Conservation (phyloP, 2,888 invertebrate genomes). For the Cephus pulcher region DNA sequence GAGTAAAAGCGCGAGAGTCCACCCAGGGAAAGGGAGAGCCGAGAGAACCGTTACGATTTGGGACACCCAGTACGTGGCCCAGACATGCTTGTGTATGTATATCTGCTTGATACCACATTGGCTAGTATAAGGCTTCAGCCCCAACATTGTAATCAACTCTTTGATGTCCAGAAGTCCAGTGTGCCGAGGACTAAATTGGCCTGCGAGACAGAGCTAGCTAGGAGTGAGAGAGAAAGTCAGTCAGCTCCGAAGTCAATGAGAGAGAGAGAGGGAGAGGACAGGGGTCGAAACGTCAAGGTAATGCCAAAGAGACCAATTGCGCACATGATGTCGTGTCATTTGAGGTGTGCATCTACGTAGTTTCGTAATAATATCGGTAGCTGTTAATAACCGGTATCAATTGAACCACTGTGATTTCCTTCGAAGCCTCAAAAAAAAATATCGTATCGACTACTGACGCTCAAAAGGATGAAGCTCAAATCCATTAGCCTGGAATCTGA, state of each 20-base stretch:
- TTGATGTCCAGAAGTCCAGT: conserved; percentile 34
- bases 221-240: conserved; percentile 23
- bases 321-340: no score
- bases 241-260: background rate
- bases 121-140: conserved; percentile 40
- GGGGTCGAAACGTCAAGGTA: background rate
- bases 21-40: background rate
- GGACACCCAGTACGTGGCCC: conserved; percentile 17
- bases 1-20: conserved; percentile 4
- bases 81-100: conserved; percentile 13
- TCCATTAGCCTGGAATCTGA: no score
- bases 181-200: conserved; percentile 15
- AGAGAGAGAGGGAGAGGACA: background rate
- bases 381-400: no score
- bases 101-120: conserved; percentile 29
- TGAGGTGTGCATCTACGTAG: background rate
- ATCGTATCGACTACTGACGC: no score
- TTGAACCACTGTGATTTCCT: no score
- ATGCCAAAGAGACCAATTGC: background rate
- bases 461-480: no score
- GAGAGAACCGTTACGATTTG: background rate
- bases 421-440: no score
- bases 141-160: conserved; percentile 47
- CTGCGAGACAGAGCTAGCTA: background rate
- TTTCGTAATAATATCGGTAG: background rate